Conservation (phyloP, 2,888 invertebrate species). For the Microctonus aethiopoides region DNA sequence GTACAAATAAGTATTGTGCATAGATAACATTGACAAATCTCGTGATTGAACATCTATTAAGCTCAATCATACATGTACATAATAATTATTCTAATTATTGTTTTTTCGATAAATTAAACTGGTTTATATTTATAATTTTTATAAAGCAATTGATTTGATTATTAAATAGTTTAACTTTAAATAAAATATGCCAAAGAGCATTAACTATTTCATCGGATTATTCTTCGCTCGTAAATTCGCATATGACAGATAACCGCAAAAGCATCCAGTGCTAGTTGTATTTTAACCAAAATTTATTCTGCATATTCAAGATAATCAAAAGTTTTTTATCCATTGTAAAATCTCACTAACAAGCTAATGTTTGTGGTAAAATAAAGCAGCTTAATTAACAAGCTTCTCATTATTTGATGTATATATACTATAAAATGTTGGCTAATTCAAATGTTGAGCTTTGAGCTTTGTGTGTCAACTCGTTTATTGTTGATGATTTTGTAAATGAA, state of each 20-base stretch:
- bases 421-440: background rate
- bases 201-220: background rate
- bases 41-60: too few relatives aligned
- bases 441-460: background rate
- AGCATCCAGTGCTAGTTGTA: background rate
- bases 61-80: too few relatives aligned
- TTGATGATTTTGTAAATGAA: background rate
- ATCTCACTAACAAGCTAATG: slow-evolving; percentile 37
- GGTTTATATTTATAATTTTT: too few relatives aligned
- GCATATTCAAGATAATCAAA: background rate
- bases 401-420: background rate
- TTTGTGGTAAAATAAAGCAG: slow-evolving; percentile 2
- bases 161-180: too few relatives aligned
- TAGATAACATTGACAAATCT: background rate
- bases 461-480: background rate
- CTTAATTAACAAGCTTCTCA: background rate
- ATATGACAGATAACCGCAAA: slow-evolving; percentile 4
- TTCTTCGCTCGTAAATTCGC: background rate
- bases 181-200: background rate
- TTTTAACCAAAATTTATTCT: background rate
- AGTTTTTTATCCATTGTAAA: slow-evolving; percentile 16
- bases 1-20: background rate
- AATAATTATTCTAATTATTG: too few relatives aligned
- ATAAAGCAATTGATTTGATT: too few relatives aligned
- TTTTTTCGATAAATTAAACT: background rate